A percentile compares a stretch with the other conserved stretches of the same genome.
phyloP scores from a whole-genome alignment of 2,888 invertebrate genomes.

The Eristalinus aeneus region DNA sequence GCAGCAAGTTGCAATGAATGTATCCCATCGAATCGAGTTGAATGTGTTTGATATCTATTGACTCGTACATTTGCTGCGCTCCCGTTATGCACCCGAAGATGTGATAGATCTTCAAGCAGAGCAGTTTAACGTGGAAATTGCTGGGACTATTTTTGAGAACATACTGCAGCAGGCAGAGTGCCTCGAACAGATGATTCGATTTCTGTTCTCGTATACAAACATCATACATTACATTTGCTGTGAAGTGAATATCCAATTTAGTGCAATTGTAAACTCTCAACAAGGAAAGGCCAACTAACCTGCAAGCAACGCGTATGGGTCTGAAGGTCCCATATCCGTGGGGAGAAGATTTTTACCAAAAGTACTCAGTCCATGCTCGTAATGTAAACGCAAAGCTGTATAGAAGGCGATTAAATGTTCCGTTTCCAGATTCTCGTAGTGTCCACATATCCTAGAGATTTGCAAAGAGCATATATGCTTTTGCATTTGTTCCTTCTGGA shows the following conservation, averaged over 20 bases:
- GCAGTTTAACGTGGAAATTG: slow-evolving; percentile 93
- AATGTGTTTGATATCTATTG: slow-evolving; percentile 94
- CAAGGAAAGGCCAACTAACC: slow-evolving; percentile 77
- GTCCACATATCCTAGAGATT: slow-evolving; percentile 87
- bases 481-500: slow-evolving; percentile 89
- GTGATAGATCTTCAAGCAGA: slow-evolving; percentile 91
- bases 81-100: slow-evolving; percentile 87
- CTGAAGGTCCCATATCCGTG: slow-evolving; percentile 88
- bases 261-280: no score
- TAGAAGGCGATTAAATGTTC: slow-evolving; percentile 84
- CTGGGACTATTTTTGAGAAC: slow-evolving; percentile 89
- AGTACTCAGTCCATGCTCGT: slow-evolving; percentile 84
- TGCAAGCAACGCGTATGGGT: slow-evolving; percentile 90
- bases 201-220: slow-evolving; percentile 82
- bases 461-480: slow-evolving; percentile 90
- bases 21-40: slow-evolving; percentile 96
- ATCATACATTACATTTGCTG: slow-evolving; percentile 81
- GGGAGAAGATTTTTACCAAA: slow-evolving; percentile 83
- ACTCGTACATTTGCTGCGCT: slow-evolving; percentile 88
- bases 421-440: slow-evolving; percentile 83
- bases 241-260: not conserved
- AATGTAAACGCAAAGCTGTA: slow-evolving; percentile 84
- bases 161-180: slow-evolving; percentile 87
- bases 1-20: slow-evolving; percentile 88
- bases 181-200: slow-evolving; percentile 84